Evolutionary conservation across 2,888 invertebrate genomes (phyloP).

Genomic region (Conops quadrifasciatus): DNA sequence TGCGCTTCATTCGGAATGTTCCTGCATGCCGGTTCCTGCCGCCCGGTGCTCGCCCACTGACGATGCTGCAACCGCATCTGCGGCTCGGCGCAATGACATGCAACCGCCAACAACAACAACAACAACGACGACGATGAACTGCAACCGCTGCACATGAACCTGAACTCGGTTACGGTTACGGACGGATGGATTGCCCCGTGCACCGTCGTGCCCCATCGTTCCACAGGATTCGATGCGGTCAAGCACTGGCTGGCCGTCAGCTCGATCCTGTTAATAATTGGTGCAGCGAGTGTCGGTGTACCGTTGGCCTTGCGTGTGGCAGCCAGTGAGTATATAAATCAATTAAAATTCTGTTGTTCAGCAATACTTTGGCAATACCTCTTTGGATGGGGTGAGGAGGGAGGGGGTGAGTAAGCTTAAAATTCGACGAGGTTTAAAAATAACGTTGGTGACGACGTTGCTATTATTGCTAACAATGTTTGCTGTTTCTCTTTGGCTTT

Average conservation of each 20-base stretch:
- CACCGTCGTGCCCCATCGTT: not conserved
- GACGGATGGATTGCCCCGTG: constrained; percentile 6
- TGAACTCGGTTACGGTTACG: not conserved
- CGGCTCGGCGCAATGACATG: constrained; percentile 41
- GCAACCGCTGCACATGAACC: not conserved
- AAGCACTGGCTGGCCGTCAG: constrained; percentile 82
- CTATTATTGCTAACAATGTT: constrained; percentile 1
- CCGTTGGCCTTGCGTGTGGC: constrained; percentile 80
- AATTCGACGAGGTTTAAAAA: too few species aligned
- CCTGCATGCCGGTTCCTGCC: too few species aligned
- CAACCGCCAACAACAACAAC: constrained; percentile 36
- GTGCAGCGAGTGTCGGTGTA: constrained; percentile 82
- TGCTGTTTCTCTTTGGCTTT: constrained; percentile 4
- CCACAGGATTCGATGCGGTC: constrained; percentile 68
- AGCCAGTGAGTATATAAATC: constrained; percentile 65
- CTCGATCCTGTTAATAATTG: constrained; percentile 78
- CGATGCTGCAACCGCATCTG: not conserved
- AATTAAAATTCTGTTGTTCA: constrained; percentile 9
- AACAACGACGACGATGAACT: constrained; percentile 38
- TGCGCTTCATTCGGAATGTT: too few species aligned
- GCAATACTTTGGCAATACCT: not conserved
- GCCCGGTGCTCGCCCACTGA: too few species aligned
- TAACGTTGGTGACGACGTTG: not conserved
- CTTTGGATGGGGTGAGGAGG: not conserved
- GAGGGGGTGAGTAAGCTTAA: too few species aligned